These are phyloP conservation scores for Kryptopterus vitreolus DNA, from an alignment of 2,797 vertebrate species.

Conservation along the genomic window DNA sequence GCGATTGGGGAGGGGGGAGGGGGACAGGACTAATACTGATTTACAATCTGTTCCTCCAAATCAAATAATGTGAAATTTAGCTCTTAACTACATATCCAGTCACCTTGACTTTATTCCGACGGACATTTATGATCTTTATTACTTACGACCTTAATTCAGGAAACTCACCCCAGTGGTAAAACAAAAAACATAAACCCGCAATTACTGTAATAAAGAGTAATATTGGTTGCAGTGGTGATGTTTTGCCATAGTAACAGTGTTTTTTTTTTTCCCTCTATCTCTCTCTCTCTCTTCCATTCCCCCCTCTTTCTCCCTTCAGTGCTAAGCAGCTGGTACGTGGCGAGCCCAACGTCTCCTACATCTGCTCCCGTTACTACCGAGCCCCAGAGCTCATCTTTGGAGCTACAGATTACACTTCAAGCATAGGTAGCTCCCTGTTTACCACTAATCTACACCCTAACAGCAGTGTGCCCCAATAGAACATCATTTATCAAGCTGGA, in stretches of 20 bases:
- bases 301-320: slow-evolving; percentile 55
- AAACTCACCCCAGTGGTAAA: neutral
- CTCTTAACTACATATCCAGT: neutral
- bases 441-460: neutral
- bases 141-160: neutral
- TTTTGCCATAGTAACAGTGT: neutral
- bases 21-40: neutral
- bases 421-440: slow-evolving; percentile 80
- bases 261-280: neutral
- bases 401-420: slow-evolving; percentile 97
- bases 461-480: neutral
- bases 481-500: neutral
- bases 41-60: neutral
- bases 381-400: slow-evolving; percentile 99
- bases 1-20: slow-evolving; percentile 45
- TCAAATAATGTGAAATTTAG: neutral
- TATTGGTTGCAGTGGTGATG: neutral
- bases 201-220: neutral
- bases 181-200: neutral
- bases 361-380: slow-evolving; percentile 99
- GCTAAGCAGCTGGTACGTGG: slow-evolving; percentile 98
- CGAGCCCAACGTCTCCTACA: slow-evolving; percentile 98
- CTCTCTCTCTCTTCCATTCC: neutral
- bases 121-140: neutral
- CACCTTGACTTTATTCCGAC: neutral